These are phyloP conservation scores for Sesia bembeciformis DNA, from an alignment of 2,888 invertebrate genomes.

Conservation along the genomic window DNA sequence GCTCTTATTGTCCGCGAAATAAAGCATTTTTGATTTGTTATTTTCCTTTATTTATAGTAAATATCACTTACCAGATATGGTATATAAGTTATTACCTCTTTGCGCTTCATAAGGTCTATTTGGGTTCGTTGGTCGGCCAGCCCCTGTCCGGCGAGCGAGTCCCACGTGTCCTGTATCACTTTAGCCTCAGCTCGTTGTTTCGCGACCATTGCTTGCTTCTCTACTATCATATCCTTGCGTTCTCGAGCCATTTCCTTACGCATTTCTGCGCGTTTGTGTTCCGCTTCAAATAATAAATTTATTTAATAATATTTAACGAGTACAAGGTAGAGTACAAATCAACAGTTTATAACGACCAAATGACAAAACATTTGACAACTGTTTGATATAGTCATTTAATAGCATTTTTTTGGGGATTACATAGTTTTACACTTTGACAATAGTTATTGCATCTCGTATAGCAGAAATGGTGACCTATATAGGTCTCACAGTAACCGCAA, in stretches of 20 bases:
- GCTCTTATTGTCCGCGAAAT: too few species aligned
- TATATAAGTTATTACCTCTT: constrained; percentile 27
- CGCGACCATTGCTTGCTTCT: constrained; percentile 20
- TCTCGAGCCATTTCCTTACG: constrained; percentile 25
- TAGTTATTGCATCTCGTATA: too few species aligned
- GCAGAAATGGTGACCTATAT: too few species aligned
- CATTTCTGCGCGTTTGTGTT: constrained; percentile 23
- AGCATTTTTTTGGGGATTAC: too few species aligned
- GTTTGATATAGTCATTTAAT: too few species aligned
- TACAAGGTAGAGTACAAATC: background rate
- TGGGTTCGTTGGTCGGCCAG: constrained; percentile 25
- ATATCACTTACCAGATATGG: too few species aligned
- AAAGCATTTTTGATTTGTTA: too few species aligned
- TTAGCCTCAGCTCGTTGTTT: constrained; percentile 21
- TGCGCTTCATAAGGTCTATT: constrained; percentile 26
- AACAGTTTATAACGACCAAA: too few species aligned
- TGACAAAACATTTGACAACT: too few species aligned
- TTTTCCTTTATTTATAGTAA: too few species aligned
- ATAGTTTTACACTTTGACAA: too few species aligned
- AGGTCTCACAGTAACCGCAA: too few species aligned
- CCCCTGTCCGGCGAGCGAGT: constrained; percentile 37
- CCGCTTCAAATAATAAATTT: constrained; percentile 17
- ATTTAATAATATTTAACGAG: background rate
- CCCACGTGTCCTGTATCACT: constrained; percentile 39
- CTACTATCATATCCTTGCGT: constrained; percentile 28